Evolutionary conservation across 2,888 invertebrate genomes (phyloP), one percentile per base, ranked within the genome.

Genomic region (Chrysolina haemoptera): DNA sequence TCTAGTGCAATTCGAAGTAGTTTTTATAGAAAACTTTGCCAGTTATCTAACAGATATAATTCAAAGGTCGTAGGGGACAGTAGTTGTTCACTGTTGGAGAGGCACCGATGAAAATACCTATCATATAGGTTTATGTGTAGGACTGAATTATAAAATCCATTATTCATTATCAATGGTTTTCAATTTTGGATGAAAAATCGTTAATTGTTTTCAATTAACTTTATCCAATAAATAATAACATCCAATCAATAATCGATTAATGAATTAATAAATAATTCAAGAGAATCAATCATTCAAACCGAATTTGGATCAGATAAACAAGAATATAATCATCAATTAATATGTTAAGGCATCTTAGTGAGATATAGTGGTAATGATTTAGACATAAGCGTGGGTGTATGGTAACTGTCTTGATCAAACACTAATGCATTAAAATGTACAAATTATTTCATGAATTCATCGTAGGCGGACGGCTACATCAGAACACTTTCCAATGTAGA

Each of bases 401-500:
- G 53, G 71, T 73, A 69, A 76, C 73, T 79, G 77, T 73, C 76
- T 79, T 70, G 76, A 75, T 73, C 73, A 67, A 73, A 70, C 70
- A 69, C 50, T 73, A 76, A 72, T 68, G 73, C 73, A 71, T 75
- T 75, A 70, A 75, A 77, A 66, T 68, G 73, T 71, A 70, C 70
- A 75, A 77, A 77, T 77, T 77, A 77, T 71, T 67, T 72, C 64
- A 73, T 75, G 73, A 75, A 72, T 62, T 64, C 55, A 46, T 63
- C 73, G 76, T 79, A 68, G 77, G 79, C 75, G 79, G 77, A 76
- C 76, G 71, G 70, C 68, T 75, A 64, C 62, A 74, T 68, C 68
- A 53, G 73, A 73, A 76, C 70, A 75, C 76, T 77, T 77, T 79
- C 77, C 76, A 77, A 76, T 71, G 73, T 71, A 66, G 73, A 77